phyloP scores from a whole-genome alignment of 2,888 invertebrate species.

The Hydrotaea cyrtoneurina region DNA sequence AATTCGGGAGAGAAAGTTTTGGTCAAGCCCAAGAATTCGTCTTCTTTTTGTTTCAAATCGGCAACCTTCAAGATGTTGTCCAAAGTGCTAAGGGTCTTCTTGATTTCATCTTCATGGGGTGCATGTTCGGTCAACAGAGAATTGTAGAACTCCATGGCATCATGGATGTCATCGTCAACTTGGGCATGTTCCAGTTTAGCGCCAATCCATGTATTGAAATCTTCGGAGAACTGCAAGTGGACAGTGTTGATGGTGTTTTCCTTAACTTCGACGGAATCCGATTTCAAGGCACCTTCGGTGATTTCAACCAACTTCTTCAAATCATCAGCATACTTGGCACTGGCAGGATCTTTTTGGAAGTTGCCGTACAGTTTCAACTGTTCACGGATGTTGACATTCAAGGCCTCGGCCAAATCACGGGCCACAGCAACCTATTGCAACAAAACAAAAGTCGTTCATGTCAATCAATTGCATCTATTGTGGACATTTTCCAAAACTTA shows the following conservation, averaged over 20 bases:
- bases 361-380: slow-evolving; percentile 71
- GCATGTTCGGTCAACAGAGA: slow-evolving; percentile 55
- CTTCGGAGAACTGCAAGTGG: slow-evolving; percentile 69
- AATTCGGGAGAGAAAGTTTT: slow-evolving; percentile 71
- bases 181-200: slow-evolving; percentile 70
- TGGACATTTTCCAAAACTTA: slow-evolving; percentile 57
- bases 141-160: slow-evolving; percentile 72
- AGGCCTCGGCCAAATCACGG: slow-evolving; percentile 69
- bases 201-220: slow-evolving; percentile 71
- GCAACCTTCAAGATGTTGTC: slow-evolving; percentile 68
- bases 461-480: too few species aligned
- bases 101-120: slow-evolving; percentile 70
- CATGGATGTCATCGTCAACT: slow-evolving; percentile 70
- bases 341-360: slow-evolving; percentile 69
- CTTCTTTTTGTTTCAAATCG: slow-evolving; percentile 70
- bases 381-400: slow-evolving; percentile 72
- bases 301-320: slow-evolving; percentile 71
- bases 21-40: slow-evolving; percentile 68
- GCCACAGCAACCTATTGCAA: slow-evolving; percentile 60
- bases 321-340: slow-evolving; percentile 70
- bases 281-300: slow-evolving; percentile 72
- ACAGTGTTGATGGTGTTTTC: slow-evolving; percentile 68
- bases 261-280: slow-evolving; percentile 71
- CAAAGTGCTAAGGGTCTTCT: slow-evolving; percentile 68
- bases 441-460: not conserved